Percentiles rank a stretch among this genome's conserved stretches.
Evolutionary conservation across 2,797 vertebrate genomes (phyloP).

Genomic region (Sebastes alutus): DNA sequence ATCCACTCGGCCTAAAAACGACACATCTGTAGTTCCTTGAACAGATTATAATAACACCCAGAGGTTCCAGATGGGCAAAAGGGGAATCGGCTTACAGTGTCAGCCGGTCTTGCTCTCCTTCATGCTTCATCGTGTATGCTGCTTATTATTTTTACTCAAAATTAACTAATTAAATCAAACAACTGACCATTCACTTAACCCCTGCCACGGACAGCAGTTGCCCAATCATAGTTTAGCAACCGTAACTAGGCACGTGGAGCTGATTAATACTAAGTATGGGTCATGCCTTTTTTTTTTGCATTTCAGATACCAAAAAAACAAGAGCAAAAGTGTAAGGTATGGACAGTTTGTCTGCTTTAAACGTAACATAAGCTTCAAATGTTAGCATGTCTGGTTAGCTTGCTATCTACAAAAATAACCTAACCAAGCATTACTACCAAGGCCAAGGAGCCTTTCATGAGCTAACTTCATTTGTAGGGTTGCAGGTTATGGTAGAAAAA

Average conservation of each 20-base stretch:
- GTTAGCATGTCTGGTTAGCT: neutral
- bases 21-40: slow-evolving; percentile 20
- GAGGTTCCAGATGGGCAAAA: slow-evolving; percentile 35
- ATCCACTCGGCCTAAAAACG: slow-evolving; percentile 29
- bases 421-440: neutral
- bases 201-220: neutral
- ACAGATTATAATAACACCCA: slow-evolving; percentile 17
- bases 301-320: neutral
- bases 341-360: neutral
- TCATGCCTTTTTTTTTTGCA: neutral
- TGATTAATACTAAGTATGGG: neutral
- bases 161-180: slow-evolving; percentile 37
- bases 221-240: neutral
- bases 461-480: neutral
- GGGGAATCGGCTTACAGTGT: neutral
- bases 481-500: neutral
- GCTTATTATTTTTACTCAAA: slow-evolving; percentile 14
- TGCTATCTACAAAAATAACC: neutral
- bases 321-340: neutral
- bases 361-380: neutral
- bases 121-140: slow-evolving; percentile 23
- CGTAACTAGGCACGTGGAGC: neutral
- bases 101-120: slow-evolving; percentile 26
- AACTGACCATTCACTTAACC: neutral
- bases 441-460: neutral